A percentile compares a stretch with the other conserved stretches of the same genome.
Evolutionary conservation across 1,140 invertebrate genomes (phyloP).

Genomic region (Pseudoatta argentina): DNA sequence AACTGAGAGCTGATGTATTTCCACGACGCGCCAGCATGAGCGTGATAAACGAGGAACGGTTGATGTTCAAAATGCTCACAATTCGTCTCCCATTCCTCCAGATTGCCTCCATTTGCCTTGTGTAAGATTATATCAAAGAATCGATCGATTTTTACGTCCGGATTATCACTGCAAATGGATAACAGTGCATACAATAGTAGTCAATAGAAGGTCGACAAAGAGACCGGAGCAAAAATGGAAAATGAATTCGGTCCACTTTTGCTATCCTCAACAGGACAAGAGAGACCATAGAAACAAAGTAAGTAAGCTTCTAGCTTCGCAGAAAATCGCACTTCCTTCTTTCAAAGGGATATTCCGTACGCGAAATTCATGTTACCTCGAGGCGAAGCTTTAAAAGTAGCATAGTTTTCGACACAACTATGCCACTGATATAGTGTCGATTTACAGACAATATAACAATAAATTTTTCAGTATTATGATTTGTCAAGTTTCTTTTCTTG

Average conservation of each 20-base stretch:
- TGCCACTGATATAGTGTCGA: neutral
- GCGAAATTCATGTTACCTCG: neutral
- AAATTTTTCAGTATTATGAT: slow-evolving; percentile 3
- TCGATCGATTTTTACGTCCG: neutral
- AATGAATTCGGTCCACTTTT: neutral
- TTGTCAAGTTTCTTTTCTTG: neutral
- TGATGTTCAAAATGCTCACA: slow-evolving; percentile 46
- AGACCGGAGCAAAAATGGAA: neutral
- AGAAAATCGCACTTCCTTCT: slow-evolving; percentile 11
- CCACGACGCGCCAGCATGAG: slow-evolving; percentile 10
- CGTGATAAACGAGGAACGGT: slow-evolving; percentile 37
- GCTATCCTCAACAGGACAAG: neutral
- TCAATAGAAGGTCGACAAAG: neutral
- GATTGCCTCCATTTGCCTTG: slow-evolving; percentile 26
- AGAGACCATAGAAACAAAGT: slow-evolving; percentile 3
- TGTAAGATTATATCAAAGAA: slow-evolving; percentile 1
- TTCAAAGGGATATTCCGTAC: neutral
- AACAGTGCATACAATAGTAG: neutral
- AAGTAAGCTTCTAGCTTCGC: neutral
- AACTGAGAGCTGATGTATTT: slow-evolving; percentile 42
- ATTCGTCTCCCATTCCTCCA: slow-evolving; percentile 44
- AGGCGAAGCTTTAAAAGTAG: slow-evolving; percentile 17
- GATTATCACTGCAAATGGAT: slow-evolving; percentile 25
- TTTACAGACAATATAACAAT: neutral
- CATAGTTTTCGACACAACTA: neutral